Evolutionary conservation across 2,797 vertebrate genomes (phyloP).

Genomic region (Scarus forsteni): DNA sequence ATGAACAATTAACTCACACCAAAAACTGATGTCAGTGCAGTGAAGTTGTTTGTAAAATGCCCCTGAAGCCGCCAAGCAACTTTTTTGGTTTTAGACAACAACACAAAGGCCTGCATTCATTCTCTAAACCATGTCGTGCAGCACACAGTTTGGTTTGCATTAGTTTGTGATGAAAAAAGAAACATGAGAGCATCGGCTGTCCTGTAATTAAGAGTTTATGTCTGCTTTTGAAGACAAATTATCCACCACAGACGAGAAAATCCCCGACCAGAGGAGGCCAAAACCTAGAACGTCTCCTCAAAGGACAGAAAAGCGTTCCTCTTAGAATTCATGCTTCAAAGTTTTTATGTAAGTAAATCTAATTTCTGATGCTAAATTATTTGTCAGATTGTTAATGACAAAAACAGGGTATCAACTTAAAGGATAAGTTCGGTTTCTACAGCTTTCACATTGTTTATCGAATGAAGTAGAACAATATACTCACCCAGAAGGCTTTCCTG

Average conservation of each 20-base stretch:
- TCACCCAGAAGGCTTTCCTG: too few relatives aligned
- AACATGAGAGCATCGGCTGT: constrained; percentile 43
- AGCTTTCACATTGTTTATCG: too few relatives aligned
- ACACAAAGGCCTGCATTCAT: constrained; percentile 71
- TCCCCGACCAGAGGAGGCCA: constrained; percentile 31
- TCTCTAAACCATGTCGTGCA: constrained; percentile 19
- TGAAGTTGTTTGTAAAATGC: constrained; percentile 20
- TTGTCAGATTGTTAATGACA: too few relatives aligned
- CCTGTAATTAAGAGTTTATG: constrained; percentile 60
- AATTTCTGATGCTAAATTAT: too few relatives aligned
- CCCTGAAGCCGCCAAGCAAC: constrained; percentile 25
- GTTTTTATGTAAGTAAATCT: neutral
- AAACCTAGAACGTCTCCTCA: constrained; percentile 20
- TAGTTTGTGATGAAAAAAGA: constrained; percentile 47
- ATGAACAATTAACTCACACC: constrained; percentile 7
- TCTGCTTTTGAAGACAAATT: constrained; percentile 51
- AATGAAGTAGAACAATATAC: too few relatives aligned
- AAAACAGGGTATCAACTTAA: too few relatives aligned
- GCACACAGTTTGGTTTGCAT: constrained; percentile 46
- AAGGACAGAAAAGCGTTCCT: neutral
- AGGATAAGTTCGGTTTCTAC: too few relatives aligned
- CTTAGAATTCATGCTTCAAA: neutral
- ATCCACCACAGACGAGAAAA: constrained; percentile 51
- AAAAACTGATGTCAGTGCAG: constrained; percentile 36
- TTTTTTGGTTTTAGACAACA: constrained; percentile 55